These are phyloP conservation scores for Plotosus lineatus DNA, from an alignment of 2,113 vertebrate species.

Conservation along the genomic window DNA sequence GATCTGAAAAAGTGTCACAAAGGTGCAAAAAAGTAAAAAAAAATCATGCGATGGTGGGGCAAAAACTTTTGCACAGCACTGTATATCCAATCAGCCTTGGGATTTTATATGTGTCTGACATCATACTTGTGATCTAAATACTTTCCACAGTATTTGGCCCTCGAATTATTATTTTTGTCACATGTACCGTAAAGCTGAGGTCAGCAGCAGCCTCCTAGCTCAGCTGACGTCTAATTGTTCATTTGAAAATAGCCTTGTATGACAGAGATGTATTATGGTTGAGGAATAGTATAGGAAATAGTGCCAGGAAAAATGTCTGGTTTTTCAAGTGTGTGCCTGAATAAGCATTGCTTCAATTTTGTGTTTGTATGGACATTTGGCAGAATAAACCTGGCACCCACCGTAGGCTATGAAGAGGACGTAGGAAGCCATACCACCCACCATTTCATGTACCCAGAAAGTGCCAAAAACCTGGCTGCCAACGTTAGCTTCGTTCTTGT, in stretches of 20 bases:
- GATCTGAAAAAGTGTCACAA: no score
- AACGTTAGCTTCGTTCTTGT: constrained; percentile 97
- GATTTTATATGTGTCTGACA: not conserved
- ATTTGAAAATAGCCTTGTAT: not conserved
- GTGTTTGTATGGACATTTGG: constrained; percentile 20
- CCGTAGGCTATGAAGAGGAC: constrained; percentile 90
- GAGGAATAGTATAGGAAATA: not conserved
- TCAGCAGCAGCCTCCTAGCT: not conserved
- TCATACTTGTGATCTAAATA: not conserved
- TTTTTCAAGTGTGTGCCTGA: constrained; percentile 10
- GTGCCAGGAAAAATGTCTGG: constrained; percentile 23
- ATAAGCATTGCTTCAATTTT: constrained; percentile 21
- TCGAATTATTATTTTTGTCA: not conserved
- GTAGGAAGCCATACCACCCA: constrained; percentile 91
- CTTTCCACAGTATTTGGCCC: not conserved
- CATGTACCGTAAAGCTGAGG: not conserved
- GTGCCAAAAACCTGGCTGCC: constrained; percentile 93
- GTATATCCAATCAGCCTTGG: not conserved
- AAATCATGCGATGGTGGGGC: no score
- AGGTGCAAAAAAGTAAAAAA: no score
- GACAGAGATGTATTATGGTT: constrained; percentile 9
- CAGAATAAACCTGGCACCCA: constrained; percentile 98
- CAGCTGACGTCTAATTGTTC: not conserved
- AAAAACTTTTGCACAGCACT: no score
- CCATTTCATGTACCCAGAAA: constrained; percentile 99